Conservation (phyloP, 2,797 vertebrate species). For the Myioborus melanocephalus region DNA sequence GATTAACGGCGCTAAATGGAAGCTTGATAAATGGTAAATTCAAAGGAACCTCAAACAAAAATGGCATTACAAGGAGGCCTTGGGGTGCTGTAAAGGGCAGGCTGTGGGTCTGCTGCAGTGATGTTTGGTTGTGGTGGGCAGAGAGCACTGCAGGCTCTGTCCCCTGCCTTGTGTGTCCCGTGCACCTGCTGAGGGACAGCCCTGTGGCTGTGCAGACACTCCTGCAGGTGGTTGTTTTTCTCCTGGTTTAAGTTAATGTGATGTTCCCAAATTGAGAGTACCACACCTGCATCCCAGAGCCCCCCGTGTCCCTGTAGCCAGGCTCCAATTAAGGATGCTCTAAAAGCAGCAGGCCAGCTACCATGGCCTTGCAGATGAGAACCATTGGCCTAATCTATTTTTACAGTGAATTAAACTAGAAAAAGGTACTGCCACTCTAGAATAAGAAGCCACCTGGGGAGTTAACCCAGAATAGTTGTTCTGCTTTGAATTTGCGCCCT, state of each 20-base stretch:
- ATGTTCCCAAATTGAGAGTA: background rate
- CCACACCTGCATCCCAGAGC: background rate
- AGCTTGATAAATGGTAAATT: conserved; percentile 38
- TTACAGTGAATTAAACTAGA: conserved; percentile 40
- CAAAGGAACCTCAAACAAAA: conserved; percentile 29
- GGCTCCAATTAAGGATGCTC: conserved; percentile 32
- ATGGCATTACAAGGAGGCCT: conserved; percentile 33
- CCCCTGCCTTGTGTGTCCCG: background rate
- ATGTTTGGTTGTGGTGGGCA: background rate
- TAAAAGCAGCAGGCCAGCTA: conserved; percentile 1
- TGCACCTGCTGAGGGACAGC: background rate
- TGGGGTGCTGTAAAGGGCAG: background rate
- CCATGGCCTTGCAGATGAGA: conserved; percentile 12
- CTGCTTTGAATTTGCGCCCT: conserved; percentile 16
- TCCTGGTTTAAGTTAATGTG: background rate
- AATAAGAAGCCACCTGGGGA: conserved; percentile 46
- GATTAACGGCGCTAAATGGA: conserved; percentile 68
- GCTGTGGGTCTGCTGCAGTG: rapidly evolving
- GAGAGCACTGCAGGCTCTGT: rapidly evolving
- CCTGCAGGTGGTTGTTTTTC: rapidly evolving
- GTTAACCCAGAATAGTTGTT: conserved; percentile 58
- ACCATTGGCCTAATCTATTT: conserved; percentile 57
- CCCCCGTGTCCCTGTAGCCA: background rate
- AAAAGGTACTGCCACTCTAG: conserved; percentile 22
- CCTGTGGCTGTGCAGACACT: background rate